Evolutionary conservation across 2,888 invertebrate species (phyloP), one percentile per base, ranked within the genome.

Genomic region (Sarcophaga carnaria): DNA sequence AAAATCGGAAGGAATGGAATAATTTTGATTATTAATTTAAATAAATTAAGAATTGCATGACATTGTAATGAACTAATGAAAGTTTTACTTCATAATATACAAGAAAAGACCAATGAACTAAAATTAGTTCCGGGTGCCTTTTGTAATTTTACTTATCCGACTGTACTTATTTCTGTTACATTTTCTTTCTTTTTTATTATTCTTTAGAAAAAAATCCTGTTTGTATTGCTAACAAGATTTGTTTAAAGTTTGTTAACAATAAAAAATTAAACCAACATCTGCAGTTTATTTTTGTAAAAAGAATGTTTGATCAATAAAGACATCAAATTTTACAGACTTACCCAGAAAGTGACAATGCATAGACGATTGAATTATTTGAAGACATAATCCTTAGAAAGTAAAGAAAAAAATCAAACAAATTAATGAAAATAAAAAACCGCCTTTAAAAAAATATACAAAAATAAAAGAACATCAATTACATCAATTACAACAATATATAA

Each of bases 361-460:
- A 14, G 17, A 54, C 4, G 12, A 54, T 1, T 14, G 17, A 12
- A 54, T 14, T 54, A 54, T 54, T 54, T 17, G 54, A 17, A 54
- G 27, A 74, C 60, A 80, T 49, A 71, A 69, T 62, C 37, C 37
- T 8, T 37, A 37, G 37, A 49, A 14, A 20, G 27, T 11, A 12
- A 11, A 62, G 60, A 77, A 80, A n/a, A 37, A 67, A 77, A 60
- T 14, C 27, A 63, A 47, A 47, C 27, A 67, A 87, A 84, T 87
- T 87, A 87, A 78, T 60, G 75, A 81, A 70, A 84, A 86, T 81
- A 81, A 87, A 81, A 87, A 87, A 83, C 69, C 80, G 80, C 83
- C 80, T 83, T 78, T 22, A 76, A 79, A 79, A 79, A 63, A 66
- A 62, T 71, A 66, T 14, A 45, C 63, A 78, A 80, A 72, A 82